Conservation (phyloP, 2,888 invertebrate species). For the Drosophila hamatofila region DNA sequence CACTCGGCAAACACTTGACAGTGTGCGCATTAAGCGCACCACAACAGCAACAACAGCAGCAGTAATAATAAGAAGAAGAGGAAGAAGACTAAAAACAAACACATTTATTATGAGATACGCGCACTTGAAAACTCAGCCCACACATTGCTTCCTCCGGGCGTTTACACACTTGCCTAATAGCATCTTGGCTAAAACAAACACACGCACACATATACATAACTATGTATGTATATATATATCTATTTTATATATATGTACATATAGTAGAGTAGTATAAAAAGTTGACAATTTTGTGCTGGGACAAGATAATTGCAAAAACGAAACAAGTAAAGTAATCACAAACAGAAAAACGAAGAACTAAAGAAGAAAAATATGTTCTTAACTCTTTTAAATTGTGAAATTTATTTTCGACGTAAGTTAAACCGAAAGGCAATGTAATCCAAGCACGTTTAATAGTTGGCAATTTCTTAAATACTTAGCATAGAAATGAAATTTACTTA, state of each 20-base stretch:
- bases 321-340: slow-evolving; percentile 18
- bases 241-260: slow-evolving; percentile 28
- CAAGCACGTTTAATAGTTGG: slow-evolving; percentile 66
- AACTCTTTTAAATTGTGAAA: neutral
- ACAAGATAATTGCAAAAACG: slow-evolving; percentile 71
- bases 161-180: slow-evolving; percentile 49
- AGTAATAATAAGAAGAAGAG: slow-evolving; percentile 1
- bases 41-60: neutral
- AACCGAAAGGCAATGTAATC: slow-evolving; percentile 32
- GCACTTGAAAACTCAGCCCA: slow-evolving; percentile 46
- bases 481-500: slow-evolving; percentile 53
- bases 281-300: slow-evolving; percentile 73
- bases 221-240: slow-evolving; percentile 25
- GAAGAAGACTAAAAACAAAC: slow-evolving; percentile 33
- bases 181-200: slow-evolving; percentile 50
- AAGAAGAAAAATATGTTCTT: slow-evolving; percentile 23
- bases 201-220: slow-evolving; percentile 12
- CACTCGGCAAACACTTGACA: slow-evolving; percentile 57
- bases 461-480: slow-evolving; percentile 53
- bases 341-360: slow-evolving; percentile 10
- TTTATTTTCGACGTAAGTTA: slow-evolving; percentile 15
- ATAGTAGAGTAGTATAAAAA: slow-evolving; percentile 39
- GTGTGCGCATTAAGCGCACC: slow-evolving; percentile 52
- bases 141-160: slow-evolving; percentile 7
- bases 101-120: slow-evolving; percentile 66